Conservation (phyloP, 2,797 vertebrate genomes). For the Macropus fuliginosus region DNA sequence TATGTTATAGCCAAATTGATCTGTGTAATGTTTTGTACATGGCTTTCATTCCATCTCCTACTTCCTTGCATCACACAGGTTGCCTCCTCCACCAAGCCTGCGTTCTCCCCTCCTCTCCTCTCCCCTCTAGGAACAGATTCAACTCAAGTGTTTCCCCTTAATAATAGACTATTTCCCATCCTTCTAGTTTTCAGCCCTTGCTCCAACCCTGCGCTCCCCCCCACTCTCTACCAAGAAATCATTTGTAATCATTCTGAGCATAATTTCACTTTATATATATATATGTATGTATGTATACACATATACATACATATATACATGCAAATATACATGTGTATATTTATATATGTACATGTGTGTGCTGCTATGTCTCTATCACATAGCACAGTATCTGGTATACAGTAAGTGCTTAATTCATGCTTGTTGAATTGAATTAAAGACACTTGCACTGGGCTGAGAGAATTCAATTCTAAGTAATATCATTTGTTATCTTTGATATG, state of each 20-base stretch:
- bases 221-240: rapidly evolving
- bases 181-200: not conserved
- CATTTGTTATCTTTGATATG: not conserved
- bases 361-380: not conserved
- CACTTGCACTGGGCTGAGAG: not conserved
- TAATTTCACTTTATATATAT: not conserved
- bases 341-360: too few relatives aligned
- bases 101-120: not conserved
- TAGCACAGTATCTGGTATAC: rapidly evolving
- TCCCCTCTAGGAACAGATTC: not conserved
- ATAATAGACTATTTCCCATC: rapidly evolving
- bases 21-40: not conserved
- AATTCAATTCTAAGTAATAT: not conserved
- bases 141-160: not conserved
- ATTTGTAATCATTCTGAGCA: not conserved
- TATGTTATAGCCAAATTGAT: not conserved
- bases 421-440: not conserved
- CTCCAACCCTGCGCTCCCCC: not conserved
- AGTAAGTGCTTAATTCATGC: rapidly evolving
- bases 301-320: too few relatives aligned
- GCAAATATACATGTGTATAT: not conserved
- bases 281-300: not conserved
- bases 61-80: not conserved
- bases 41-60: not conserved
- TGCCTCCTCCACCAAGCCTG: not conserved